Evolutionary conservation across 2,888 invertebrate species (phyloP).

Genomic region (Ctena decussata): DNA sequence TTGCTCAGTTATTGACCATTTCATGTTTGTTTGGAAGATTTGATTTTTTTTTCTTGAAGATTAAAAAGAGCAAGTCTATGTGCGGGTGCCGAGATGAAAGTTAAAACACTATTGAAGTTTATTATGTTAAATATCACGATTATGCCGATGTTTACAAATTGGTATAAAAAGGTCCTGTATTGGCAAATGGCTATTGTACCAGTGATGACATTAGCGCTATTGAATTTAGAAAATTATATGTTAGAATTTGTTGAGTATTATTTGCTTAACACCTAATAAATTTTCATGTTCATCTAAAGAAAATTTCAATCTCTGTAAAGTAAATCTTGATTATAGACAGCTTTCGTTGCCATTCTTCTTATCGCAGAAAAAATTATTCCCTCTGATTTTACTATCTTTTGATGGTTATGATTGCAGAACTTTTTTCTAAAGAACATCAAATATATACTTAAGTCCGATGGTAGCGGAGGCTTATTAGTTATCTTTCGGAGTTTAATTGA

Average conservation of each 20-base stretch:
- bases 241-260: conserved; percentile 6
- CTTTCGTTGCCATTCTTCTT: conserved; percentile 9
- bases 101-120: background rate
- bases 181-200: background rate
- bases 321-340: conserved; percentile 5
- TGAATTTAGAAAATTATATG: conserved; percentile 13
- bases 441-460: background rate
- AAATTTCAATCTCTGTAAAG: background rate
- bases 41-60: background rate
- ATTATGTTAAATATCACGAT: background rate
- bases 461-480: background rate
- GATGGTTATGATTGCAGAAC: conserved; percentile 1
- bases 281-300: background rate
- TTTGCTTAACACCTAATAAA: conserved; percentile 9
- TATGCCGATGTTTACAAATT: conserved; percentile 5
- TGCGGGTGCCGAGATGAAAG: background rate
- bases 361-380: background rate
- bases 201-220: background rate
- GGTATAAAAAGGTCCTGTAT: conserved; percentile 5
- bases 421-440: conserved; percentile 16
- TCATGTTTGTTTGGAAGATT: background rate
- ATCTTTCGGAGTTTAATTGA: background rate
- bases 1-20: background rate
- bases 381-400: background rate
- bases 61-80: background rate